phyloP scores from a whole-genome alignment of 2,888 invertebrate genomes.

The Polydrusus tereticollis region DNA sequence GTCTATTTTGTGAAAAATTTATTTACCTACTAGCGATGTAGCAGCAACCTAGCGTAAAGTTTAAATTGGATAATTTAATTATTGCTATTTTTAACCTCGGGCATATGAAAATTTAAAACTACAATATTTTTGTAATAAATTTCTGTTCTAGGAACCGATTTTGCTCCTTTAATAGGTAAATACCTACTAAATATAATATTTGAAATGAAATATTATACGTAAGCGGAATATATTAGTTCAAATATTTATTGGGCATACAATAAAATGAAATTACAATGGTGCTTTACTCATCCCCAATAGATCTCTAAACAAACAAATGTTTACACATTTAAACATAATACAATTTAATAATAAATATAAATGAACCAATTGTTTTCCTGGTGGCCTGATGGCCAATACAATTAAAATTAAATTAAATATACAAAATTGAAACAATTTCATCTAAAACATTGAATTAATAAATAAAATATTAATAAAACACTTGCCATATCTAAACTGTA shows the following conservation, averaged over 20 bases:
- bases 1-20: no score
- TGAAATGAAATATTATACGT: no score
- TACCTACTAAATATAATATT: no score
- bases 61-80: no score
- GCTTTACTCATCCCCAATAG: background rate
- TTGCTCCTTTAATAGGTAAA: no score
- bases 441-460: background rate
- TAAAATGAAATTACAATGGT: background rate
- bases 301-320: background rate
- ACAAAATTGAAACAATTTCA: background rate
- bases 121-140: no score
- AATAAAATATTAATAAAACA: background rate
- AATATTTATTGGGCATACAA: background rate
- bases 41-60: no score
- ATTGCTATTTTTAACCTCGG: no score
- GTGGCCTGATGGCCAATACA: conserved; percentile 33
- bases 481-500: background rate
- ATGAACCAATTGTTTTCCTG: conserved; percentile 58
- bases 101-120: no score
- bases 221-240: background rate
- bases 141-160: no score
- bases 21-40: no score
- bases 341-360: conserved; percentile 48
- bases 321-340: background rate
- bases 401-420: background rate